A percentile compares a stretch with the other conserved stretches of the same genome.
These are phyloP conservation scores for Aythya baeri DNA, from an alignment of 2,113 vertebrate species.

Conservation along the genomic window DNA sequence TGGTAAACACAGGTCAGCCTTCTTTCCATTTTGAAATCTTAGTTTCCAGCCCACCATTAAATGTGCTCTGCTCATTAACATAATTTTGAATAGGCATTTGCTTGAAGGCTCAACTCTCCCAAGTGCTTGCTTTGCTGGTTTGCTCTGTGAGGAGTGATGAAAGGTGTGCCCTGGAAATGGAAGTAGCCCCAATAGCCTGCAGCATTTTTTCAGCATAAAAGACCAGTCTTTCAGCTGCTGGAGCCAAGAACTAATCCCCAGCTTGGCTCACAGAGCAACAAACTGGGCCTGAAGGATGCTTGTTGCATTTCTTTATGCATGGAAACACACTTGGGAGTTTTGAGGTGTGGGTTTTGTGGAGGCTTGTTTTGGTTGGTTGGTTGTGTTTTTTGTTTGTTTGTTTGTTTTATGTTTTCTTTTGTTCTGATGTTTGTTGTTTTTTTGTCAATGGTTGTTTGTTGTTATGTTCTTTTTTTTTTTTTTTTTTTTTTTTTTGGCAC, in stretches of 20 bases:
- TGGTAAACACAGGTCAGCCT: conserved; percentile 16
- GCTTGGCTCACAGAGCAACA: neutral
- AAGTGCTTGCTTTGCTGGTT: neutral
- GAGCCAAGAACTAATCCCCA: neutral
- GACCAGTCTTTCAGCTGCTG: neutral
- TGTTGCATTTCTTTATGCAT: neutral
- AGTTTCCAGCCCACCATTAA: conserved; percentile 28
- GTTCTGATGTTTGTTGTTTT: neutral
- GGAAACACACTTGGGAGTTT: neutral
- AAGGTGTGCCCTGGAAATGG: neutral
- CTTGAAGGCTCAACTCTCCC: neutral
- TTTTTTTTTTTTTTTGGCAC: neutral
- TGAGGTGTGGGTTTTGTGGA: neutral
- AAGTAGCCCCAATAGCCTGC: neutral
- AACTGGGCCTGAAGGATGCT: neutral
- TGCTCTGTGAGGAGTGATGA: neutral
- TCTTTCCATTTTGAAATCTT: conserved; percentile 12
- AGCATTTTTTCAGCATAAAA: neutral
- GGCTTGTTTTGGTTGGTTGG: neutral
- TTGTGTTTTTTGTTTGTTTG: neutral
- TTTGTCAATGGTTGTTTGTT: no score
- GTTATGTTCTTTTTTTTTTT: neutral
- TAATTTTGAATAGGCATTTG: neutral
- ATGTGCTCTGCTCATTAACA: neutral
- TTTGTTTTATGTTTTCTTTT: neutral